These are phyloP conservation scores for Hirtodrosophila alboralis DNA, from an alignment of 2,888 invertebrate species.

Conservation along the genomic window DNA sequence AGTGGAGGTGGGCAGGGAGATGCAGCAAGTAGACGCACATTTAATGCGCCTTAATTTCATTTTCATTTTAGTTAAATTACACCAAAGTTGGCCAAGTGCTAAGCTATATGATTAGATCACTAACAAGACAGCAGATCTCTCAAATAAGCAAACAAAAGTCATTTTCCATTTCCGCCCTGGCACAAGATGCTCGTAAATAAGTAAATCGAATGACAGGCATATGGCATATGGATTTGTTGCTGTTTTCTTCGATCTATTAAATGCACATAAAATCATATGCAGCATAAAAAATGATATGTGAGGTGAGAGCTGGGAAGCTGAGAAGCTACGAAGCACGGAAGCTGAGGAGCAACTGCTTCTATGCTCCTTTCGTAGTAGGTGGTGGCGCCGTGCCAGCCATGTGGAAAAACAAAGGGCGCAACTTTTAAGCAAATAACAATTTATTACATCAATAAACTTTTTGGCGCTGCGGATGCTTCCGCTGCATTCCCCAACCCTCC, in stretches of 20 bases:
- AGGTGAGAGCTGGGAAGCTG: conserved; percentile 7
- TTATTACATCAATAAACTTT: conserved; percentile 73
- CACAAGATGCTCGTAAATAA: conserved; percentile 37
- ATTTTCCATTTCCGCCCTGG: conserved; percentile 25
- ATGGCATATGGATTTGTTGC: conserved; percentile 28
- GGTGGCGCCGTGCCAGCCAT: conserved; percentile 59
- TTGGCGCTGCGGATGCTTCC: conserved; percentile 27
- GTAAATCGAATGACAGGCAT: conserved; percentile 42
- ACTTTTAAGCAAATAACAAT: conserved; percentile 70
- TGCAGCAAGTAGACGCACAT: conserved; percentile 26
- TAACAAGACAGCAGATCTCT: conserved; percentile 23
- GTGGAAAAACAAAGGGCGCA: conserved; percentile 70
- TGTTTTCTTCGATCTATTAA: conserved; percentile 66
- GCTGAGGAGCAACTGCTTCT: too few relatives aligned
- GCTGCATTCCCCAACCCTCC: not conserved
- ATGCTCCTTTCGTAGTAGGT: not conserved
- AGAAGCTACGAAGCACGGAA: not conserved
- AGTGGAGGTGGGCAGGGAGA: conserved; percentile 2
- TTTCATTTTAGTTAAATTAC: conserved; percentile 67
- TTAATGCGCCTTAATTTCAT: conserved; percentile 67
- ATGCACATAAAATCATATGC: conserved; percentile 64
- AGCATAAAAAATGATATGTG: conserved; percentile 30
- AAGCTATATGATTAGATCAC: conserved; percentile 40
- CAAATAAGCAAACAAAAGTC: conserved; percentile 18
- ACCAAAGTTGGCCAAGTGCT: conserved; percentile 23